phyloP scores from a whole-genome alignment of 2,888 invertebrate genomes.

The Drosophila infuscata region DNA sequence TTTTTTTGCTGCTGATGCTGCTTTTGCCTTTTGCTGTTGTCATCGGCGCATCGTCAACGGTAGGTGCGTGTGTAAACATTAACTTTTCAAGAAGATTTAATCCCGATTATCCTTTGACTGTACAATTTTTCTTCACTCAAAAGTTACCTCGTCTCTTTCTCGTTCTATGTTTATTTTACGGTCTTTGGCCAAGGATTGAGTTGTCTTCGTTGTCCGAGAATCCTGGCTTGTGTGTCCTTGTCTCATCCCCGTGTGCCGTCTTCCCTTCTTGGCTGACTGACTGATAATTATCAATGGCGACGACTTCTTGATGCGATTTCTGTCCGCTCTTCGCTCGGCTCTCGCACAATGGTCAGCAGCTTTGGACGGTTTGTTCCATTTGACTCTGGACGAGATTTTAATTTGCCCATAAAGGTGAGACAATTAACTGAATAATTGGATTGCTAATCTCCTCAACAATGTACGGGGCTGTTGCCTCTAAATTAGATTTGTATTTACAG shows the following conservation, averaged over 20 bases:
- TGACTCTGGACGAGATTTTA: conserved; percentile 83
- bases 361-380: conserved; percentile 56
- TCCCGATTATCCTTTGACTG: conserved; percentile 85
- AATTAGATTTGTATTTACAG: conserved; percentile 23
- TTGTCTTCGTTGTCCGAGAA: conserved; percentile 40
- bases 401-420: conserved; percentile 83
- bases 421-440: conserved; percentile 84
- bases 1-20: conserved; percentile 33
- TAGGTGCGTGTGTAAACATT: conserved; percentile 85
- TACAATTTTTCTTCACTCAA: conserved; percentile 75
- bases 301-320: conserved; percentile 84
- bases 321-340: conserved; percentile 43
- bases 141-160: conserved; percentile 45
- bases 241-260: conserved; percentile 16
- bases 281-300: conserved; percentile 75
- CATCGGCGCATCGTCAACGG: conserved; percentile 72
- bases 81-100: conserved; percentile 85
- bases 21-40: conserved; percentile 41
- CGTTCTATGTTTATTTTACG: conserved; percentile 58
- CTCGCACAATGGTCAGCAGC: conserved; percentile 59
- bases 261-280: conserved; percentile 15
- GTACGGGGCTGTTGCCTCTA: conserved; percentile 43
- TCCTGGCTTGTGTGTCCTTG: conserved; percentile 10
- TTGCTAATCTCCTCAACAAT: conserved; percentile 74
- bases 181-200: conserved; percentile 56